phyloP scores from a whole-genome alignment of 2,113 vertebrate genomes.

The Eudyptes chrysolophus region DNA sequence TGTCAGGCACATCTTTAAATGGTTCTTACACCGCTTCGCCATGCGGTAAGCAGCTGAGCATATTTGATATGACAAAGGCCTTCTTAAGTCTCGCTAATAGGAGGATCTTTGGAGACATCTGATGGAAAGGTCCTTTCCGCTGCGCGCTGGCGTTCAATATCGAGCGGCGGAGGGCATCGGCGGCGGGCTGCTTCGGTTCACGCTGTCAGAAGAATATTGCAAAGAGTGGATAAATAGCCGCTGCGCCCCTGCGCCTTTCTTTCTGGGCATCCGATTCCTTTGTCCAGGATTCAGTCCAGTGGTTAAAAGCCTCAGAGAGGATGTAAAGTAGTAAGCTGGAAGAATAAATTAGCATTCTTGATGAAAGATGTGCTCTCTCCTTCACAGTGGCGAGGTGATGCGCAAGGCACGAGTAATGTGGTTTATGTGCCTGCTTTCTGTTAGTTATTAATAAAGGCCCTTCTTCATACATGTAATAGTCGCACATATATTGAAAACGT shows the following conservation, averaged over 20 bases:
- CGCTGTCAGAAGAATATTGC: background rate
- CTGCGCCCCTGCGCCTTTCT: background rate
- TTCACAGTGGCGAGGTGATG: background rate
- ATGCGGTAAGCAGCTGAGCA: slow-evolving; percentile 76
- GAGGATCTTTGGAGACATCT: slow-evolving; percentile 42
- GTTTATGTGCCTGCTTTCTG: background rate
- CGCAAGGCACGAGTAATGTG: background rate
- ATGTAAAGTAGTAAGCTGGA: background rate
- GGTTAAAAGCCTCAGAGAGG: slow-evolving; percentile 9
- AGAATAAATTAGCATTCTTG: background rate
- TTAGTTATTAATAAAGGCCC: background rate
- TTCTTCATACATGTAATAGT: background rate
- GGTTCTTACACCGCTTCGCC: slow-evolving; percentile 69
- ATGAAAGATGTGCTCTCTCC: background rate
- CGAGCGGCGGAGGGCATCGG: background rate
- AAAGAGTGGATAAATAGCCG: background rate
- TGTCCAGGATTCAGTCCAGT: slow-evolving; percentile 13
- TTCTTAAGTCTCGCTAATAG: slow-evolving; percentile 68
- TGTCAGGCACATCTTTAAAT: slow-evolving; percentile 83
- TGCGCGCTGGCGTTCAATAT: background rate
- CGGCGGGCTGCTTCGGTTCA: background rate
- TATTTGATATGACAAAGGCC: slow-evolving; percentile 77
- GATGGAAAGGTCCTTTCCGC: slow-evolving; percentile 53
- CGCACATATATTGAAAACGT: background rate
- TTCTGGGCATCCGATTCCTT: background rate